Percentiles rank a stretch among this genome's conserved stretches.
phyloP scores from a whole-genome alignment of 2,113 vertebrate species.

The cattle (Bos taurus) region ARS-UCD2.0 NC_037337.1:62669001-62669500 shows the following conservation, averaged over 20 bases:
- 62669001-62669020: neutral
- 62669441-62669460: neutral
- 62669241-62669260: neutral
- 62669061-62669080: neutral
- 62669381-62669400: neutral
- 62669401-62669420: neutral
- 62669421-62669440: neutral
- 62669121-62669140: neutral
- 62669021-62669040: neutral
- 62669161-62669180: neutral
- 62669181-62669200: neutral
- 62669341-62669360: neutral
- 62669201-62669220: neutral
- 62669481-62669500: neutral
- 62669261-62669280: neutral
- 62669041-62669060: neutral
- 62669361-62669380: neutral
- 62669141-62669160: neutral
- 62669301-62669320: neutral
- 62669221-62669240: neutral
- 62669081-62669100: neutral
- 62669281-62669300: neutral
- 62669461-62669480: neutral
- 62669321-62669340: conserved; percentile 32
- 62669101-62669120: neutral